Evolutionary conservation across 2,113 vertebrate genomes (phyloP).

Genomic region (Anser cygnoides): DNA sequence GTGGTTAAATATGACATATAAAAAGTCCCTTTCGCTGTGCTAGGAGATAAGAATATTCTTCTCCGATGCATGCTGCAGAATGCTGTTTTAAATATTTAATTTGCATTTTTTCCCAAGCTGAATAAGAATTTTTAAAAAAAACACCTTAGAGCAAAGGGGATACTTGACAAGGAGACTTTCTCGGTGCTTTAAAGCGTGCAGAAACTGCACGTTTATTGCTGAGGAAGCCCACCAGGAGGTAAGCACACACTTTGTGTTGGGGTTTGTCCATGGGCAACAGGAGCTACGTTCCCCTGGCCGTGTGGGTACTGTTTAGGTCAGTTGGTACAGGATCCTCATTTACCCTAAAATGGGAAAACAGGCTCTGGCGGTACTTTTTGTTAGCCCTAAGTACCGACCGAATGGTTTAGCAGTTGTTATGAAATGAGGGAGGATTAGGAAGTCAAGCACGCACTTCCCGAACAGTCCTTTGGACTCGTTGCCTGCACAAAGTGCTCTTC

Average conservation of each 20-base stretch:
- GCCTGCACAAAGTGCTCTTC: neutral
- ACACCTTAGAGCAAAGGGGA: neutral
- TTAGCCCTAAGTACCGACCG: neutral
- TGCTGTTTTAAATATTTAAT: conserved; percentile 11
- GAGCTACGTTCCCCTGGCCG: neutral
- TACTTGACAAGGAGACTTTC: neutral
- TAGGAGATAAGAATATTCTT: neutral
- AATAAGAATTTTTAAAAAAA: neutral
- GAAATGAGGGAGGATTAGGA: neutral
- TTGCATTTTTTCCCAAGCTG: conserved; percentile 21
- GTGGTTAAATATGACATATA: neutral
- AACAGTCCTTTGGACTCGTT: neutral
- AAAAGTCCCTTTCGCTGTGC: neutral
- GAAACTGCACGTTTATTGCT: neutral
- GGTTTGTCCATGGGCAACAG: neutral
- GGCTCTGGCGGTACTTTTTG: neutral
- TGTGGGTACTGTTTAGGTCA: neutral
- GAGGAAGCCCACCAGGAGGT: neutral
- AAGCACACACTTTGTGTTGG: neutral
- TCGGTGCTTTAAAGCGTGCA: neutral
- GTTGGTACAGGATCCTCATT: neutral
- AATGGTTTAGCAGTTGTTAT: neutral
- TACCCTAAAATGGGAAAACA: neutral
- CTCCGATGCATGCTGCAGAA: neutral
- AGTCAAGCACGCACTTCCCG: neutral